Evolutionary conservation across 2,797 vertebrate genomes (phyloP).

Genomic region (Coregonus ussuriensis): DNA sequence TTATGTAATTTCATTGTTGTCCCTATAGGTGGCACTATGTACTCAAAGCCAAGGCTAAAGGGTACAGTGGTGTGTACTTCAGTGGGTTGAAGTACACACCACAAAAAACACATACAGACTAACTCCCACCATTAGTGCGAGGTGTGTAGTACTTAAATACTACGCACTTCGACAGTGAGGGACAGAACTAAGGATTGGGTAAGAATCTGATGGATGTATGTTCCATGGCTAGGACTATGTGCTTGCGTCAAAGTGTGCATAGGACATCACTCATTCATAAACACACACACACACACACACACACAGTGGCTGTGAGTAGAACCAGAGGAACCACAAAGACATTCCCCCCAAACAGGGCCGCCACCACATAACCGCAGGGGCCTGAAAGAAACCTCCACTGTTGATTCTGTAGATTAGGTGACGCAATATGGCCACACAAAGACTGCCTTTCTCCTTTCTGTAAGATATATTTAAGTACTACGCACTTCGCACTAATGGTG

Average conservation of each 20-base stretch:
- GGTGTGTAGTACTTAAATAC: too few relatives aligned
- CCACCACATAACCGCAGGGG: not conserved
- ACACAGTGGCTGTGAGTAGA: too few relatives aligned
- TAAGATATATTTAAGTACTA: not conserved
- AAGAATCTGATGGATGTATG: not conserved
- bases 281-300: slow-evolving; percentile 1
- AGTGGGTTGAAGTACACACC: not conserved
- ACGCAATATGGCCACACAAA: not conserved
- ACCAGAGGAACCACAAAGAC: not conserved
- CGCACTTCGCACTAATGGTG: not conserved
- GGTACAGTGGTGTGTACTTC: not conserved
- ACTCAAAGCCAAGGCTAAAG: not conserved
- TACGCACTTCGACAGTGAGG: too few relatives aligned
- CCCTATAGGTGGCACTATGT: not conserved
- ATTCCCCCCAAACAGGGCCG: not conserved
- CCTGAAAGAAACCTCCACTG: not conserved
- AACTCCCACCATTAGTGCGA: too few relatives aligned
- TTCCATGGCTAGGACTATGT: not conserved
- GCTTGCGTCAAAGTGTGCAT: not conserved
- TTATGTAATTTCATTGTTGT: not conserved
- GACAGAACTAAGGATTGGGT: not conserved
- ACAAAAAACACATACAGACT: too few relatives aligned
- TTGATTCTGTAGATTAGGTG: not conserved
- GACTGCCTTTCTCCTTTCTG: not conserved
- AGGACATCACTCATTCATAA: not conserved